A percentile compares a stretch with the other conserved stretches of the same genome.
Conservation (phyloP, 2,888 invertebrate species). For the Oxycera nigricornis region DNA sequence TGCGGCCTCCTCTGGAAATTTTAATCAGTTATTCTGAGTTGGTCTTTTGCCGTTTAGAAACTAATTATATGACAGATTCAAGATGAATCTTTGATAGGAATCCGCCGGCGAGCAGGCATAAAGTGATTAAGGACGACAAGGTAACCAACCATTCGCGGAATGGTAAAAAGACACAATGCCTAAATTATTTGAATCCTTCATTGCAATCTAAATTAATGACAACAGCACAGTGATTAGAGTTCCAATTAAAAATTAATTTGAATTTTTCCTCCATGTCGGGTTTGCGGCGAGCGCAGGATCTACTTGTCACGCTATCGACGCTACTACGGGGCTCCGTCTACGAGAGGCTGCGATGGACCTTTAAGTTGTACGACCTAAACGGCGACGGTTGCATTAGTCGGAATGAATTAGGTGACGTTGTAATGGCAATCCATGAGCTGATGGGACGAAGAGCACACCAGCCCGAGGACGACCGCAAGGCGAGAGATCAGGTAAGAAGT, state of each 20-base stretch:
- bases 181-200: conserved; percentile 29
- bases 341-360: conserved; percentile 95
- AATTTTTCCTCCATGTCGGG: neutral
- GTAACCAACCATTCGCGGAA: too few relatives aligned
- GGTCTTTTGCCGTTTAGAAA: conserved; percentile 5
- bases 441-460: conserved; percentile 80
- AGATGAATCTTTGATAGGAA: conserved; percentile 28
- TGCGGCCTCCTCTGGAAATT: conserved; percentile 16
- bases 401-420: conserved; percentile 86
- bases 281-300: conserved; percentile 71
- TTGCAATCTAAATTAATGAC: conserved; percentile 30
- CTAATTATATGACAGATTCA: conserved; percentile 9
- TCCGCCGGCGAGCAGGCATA: conserved; percentile 15
- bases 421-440: conserved; percentile 90
- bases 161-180: neutral
- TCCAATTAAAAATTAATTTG: conserved; percentile 39
- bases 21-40: conserved; percentile 11
- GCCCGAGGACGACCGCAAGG: conserved; percentile 83
- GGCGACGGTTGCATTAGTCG: conserved; percentile 95
- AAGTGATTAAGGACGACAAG: conserved; percentile 14
- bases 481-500: conserved; percentile 74
- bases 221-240: conserved; percentile 33
- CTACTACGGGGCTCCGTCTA: conserved; percentile 90
- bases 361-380: conserved; percentile 94
- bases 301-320: conserved; percentile 91